These are phyloP conservation scores for Amphimedon queenslandica DNA, from an alignment of 37 sponge, comb jelly and placozoan species.

Conservation along the genomic window DNA sequence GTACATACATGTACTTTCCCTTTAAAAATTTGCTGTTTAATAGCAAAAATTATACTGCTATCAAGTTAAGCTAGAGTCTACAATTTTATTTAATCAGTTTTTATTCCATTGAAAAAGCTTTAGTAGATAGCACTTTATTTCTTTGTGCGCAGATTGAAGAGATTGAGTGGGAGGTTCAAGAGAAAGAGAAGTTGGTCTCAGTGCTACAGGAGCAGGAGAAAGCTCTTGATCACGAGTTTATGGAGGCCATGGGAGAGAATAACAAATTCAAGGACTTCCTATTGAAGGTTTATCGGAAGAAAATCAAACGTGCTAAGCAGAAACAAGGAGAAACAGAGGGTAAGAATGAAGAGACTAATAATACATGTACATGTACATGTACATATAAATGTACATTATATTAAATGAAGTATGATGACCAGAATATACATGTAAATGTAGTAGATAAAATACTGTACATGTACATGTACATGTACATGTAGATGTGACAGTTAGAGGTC, in stretches of 20 bases:
- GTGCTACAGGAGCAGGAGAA: slow-evolving; percentile 79
- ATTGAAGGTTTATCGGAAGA: slow-evolving; percentile 91
- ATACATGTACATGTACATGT: slow-evolving; percentile 18
- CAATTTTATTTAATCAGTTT: neutral
- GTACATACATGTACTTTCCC: neutral
- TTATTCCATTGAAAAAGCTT: too few relatives aligned
- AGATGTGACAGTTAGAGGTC: too few relatives aligned
- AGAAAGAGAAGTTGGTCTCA: slow-evolving; percentile 49
- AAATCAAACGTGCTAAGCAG: slow-evolving; percentile 86
- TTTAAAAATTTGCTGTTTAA: too few relatives aligned
- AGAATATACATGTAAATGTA: too few relatives aligned
- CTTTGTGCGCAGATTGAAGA: slow-evolving; percentile 59
- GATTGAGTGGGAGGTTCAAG: slow-evolving; percentile 31
- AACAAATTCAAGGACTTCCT: slow-evolving; percentile 97
- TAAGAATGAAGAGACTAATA: neutral
- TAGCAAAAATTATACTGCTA: too few relatives aligned
- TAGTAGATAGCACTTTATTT: too few relatives aligned
- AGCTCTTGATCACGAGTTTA: slow-evolving; percentile 54
- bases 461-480: too few relatives aligned
- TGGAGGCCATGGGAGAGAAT: slow-evolving; percentile 75
- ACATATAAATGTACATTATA: neutral
- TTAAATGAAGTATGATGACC: neutral
- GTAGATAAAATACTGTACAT: too few relatives aligned
- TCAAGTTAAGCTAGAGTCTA: too few relatives aligned
- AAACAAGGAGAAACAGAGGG: slow-evolving; percentile 42